Evolutionary conservation across 1,140 invertebrate genomes (phyloP), one percentile per base, ranked within the genome.

Genomic region (Atta colombica): DNA sequence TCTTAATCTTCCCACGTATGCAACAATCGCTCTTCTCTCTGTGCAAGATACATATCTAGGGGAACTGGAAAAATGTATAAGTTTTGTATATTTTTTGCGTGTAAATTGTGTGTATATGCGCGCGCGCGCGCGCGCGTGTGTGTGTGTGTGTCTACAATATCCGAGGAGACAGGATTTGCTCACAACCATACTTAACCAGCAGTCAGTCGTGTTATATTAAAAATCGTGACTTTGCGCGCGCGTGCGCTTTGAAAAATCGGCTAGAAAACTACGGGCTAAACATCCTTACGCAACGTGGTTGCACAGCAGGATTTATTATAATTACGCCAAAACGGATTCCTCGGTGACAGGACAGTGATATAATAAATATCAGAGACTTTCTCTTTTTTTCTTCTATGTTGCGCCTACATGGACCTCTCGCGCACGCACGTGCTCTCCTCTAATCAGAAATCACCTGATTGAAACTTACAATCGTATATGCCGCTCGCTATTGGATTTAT

Each of bases 101-200:
- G n/a, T 69, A 5, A 25, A 6, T 4, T 49, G n/a, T 18, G 10
- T 68, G 2, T 31, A 31, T 31, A 1, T 1, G 28, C 28, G 28
- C 28, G 28, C 28, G 28, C 28, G 28, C 28, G 28, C 28, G 28
- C 2, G 28, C 0, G 5, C n/a, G 18, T 68, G 1, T 68, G 10
- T 35, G 7, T 35, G 31, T 66, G 18, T 39, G 3, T 61, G 21
- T 18, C 45, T 39, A 85, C 68, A 74, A 74, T 74, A 25, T 72
- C 21, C 39, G 68, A 31, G n/a, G 51, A 63, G 55, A 89, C 39
- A 82, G 53, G 28, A 63, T 51, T 84, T 90, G 80, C 90, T 94
- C 93, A 94, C 94, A 94, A 94, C 93, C 93, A 92, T 94, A 93
- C 93, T 93, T 93, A 92, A 92, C 93, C 93, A 94, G 92, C 93